Base-by-base conservation (phyloP, 1,140 invertebrate genomes). In the Nasonia vitripennis region DNA sequence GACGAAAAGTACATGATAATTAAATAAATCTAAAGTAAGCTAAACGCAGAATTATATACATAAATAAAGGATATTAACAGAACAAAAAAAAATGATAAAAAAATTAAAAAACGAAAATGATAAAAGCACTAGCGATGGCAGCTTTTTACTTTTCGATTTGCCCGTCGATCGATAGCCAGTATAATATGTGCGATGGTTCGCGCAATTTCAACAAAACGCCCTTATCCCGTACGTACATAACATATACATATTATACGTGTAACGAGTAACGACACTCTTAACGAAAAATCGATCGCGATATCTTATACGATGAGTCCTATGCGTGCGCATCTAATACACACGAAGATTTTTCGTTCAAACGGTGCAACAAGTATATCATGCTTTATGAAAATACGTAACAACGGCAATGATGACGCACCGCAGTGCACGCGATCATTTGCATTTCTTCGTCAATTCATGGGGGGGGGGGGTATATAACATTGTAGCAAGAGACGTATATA, bases 111-210 rank as follows among this genome's bases (percentile, higher is more conserved):
- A 34, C 27, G 70, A 80, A 80, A 68, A 62, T 23, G 70, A n/a
- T 6, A 17, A 75, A 41, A 62, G 51, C 45, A 78, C 75, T 71
- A 82, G 70, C 17, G 27, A 83, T 34, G 67, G 27, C 34, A 78
- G 74, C 73, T 78, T 78, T 78, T 83, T 77, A 83, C 51, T 83
- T 83, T 83, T 83, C 45, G 62, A 78, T 83, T 75, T 11, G 62
- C 81, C 11, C 20, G 67, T 68, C 37, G 51, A 82, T 62, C 14
- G 71, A 67, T 83, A 67, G 70, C 51, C 73, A 62, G 34, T 37
- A 45, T 68, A 62, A 62, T 62, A 7, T 62, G 4, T 5, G 20
- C 55, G 20, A 62, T 51, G 81, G 34, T 55, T 34, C 10, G 80
- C 23, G 37, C 23, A 45, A 78, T 48, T 37, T 41, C 45, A 37